Percentiles rank a stretch among this genome's conserved stretches.
These are phyloP conservation scores for Pantala flavescens DNA, from an alignment of 1,140 invertebrate species.

Conservation along the genomic window DNA sequence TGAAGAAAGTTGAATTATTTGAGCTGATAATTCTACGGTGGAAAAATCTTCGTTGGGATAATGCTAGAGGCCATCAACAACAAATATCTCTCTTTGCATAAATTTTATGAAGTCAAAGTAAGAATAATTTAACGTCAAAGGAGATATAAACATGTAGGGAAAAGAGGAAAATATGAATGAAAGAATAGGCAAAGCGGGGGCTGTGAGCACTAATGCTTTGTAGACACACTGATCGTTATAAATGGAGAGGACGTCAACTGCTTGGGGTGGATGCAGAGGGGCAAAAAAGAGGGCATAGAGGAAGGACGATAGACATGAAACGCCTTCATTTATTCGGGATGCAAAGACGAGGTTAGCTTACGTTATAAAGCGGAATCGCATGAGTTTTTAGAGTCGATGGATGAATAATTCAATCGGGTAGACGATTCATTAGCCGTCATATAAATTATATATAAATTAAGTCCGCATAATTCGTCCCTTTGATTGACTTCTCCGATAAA, in stretches of 20 bases:
- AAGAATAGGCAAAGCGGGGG: too few species aligned
- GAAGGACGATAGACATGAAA: not conserved
- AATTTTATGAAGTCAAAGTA: too few species aligned
- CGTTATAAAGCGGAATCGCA: not conserved
- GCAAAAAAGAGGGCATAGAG: not conserved
- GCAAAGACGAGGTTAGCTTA: not conserved
- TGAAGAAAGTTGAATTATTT: too few species aligned
- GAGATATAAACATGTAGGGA: too few species aligned
- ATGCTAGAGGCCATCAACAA: too few species aligned
- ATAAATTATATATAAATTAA: constrained; percentile 2
- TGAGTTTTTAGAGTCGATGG: not conserved
- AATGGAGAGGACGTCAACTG: not conserved
- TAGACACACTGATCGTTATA: not conserved
- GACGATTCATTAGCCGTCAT: not conserved
- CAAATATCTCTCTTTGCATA: too few species aligned
- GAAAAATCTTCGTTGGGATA: too few species aligned
- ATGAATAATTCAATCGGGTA: not conserved
- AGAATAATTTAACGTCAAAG: too few species aligned
- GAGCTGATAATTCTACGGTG: too few species aligned
- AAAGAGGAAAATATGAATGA: too few species aligned
- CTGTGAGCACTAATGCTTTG: not conserved
- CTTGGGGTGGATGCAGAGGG: not conserved
- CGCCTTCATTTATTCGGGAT: not conserved
- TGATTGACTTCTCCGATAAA: constrained; percentile 1
- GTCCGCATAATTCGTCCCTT: not conserved